Conservation (phyloP, 2,888 invertebrate genomes). For the Drosophila mercatorum region DNA sequence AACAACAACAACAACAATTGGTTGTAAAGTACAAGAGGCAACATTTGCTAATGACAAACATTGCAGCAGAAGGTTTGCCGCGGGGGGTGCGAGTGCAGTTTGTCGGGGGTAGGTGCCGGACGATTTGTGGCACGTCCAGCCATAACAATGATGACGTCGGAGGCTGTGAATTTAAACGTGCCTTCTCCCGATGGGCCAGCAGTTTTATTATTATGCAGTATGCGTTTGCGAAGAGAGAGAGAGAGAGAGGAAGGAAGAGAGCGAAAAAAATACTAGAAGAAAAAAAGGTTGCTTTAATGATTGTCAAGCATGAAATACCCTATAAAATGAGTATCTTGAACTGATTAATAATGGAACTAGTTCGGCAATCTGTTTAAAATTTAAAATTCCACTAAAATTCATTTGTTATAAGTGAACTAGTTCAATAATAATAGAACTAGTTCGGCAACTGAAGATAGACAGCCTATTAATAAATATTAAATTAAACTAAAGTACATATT, state of each 20-base stretch:
- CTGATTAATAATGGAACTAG: not conserved
- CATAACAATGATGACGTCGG: slow-evolving; percentile 51
- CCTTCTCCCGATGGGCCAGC: slow-evolving; percentile 15
- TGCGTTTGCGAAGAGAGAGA: slow-evolving; percentile 55
- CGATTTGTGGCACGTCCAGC: slow-evolving; percentile 36
- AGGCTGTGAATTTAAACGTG: slow-evolving; percentile 44
- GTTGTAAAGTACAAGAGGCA: slow-evolving; percentile 78
- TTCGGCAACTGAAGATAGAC: too few species aligned
- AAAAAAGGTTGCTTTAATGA: not conserved
- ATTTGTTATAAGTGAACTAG: not conserved
- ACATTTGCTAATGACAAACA: slow-evolving; percentile 81
- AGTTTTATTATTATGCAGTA: slow-evolving; percentile 75
- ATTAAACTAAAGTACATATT: too few species aligned
- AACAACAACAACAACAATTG: slow-evolving; percentile 49
- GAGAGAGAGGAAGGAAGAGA: not conserved
- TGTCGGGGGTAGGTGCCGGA: not conserved
- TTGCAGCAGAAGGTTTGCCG: slow-evolving; percentile 20
- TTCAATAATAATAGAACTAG: too few species aligned
- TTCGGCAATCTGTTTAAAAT: not conserved
- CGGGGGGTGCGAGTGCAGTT: not conserved
- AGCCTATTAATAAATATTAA: too few species aligned
- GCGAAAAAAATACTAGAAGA: slow-evolving; percentile 14
- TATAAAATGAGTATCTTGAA: not conserved
- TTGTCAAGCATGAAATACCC: not conserved
- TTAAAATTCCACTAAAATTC: not conserved